Conservation (phyloP, 2,797 vertebrate genomes). For the Aselliscus stoliczkanus region DNA sequence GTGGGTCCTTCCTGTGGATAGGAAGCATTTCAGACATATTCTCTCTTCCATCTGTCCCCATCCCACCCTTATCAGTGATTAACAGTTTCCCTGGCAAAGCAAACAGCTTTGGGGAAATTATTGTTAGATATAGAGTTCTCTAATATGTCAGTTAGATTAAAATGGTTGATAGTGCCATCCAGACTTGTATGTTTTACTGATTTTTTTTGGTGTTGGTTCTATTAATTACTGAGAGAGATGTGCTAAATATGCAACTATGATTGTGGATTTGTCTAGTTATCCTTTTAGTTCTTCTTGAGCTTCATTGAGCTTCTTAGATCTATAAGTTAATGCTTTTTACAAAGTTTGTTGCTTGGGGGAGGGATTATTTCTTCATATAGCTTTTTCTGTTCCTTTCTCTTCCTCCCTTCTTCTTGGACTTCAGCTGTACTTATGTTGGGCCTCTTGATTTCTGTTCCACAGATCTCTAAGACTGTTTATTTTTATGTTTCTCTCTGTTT, state of each 20-base stretch:
- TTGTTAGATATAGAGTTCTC: not conserved
- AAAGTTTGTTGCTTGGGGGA: not conserved
- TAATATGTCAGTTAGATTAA: not conserved
- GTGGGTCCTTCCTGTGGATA: not conserved
- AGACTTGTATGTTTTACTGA: not conserved
- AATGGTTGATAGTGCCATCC: not conserved
- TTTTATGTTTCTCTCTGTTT: conserved; percentile 4
- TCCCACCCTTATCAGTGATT: not conserved
- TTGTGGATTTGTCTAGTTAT: not conserved
- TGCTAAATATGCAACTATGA: not conserved
- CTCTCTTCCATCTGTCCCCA: not conserved
- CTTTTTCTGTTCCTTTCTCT: not conserved
- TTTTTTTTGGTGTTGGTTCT: not conserved
- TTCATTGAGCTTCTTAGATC: not conserved
- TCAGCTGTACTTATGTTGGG: not conserved
- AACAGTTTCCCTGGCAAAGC: not conserved
- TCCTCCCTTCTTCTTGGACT: not conserved
- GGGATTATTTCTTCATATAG: not conserved
- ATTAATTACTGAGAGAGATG: not conserved
- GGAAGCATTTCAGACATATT: not conserved
- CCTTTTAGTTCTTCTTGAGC: not conserved
- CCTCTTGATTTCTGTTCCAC: not conserved
- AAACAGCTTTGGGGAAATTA: not conserved
- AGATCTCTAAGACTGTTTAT: not conserved
- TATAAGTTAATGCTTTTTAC: not conserved